Percentiles rank a stretch among this genome's conserved stretches.
phyloP scores from a whole-genome alignment of 2,797 vertebrate species.

The Coendou prehensilis region DNA sequence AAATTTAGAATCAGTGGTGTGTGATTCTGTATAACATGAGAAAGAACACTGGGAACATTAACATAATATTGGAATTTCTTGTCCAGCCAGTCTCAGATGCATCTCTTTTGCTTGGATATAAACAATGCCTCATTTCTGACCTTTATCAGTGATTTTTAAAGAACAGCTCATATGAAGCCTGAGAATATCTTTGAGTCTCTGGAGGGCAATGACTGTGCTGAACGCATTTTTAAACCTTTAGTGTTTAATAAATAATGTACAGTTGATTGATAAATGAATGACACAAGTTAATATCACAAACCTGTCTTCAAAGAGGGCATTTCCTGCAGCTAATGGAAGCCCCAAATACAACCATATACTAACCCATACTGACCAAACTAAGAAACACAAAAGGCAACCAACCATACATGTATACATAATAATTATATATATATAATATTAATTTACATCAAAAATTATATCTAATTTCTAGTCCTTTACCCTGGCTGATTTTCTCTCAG shows the following conservation, averaged over 20 bases:
- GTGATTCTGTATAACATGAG: background rate
- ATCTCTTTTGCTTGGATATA: constrained; percentile 28
- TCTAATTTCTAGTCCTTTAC: constrained; percentile 18
- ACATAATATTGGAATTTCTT: constrained; percentile 11
- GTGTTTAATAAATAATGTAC: constrained; percentile 41
- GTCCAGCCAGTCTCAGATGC: constrained; percentile 41
- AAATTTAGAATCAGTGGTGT: constrained; percentile 54
- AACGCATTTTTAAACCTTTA: constrained; percentile 1
- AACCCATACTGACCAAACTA: constrained; percentile 31
- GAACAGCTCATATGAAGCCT: constrained; percentile 7
- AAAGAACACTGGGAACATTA: constrained; percentile 36
- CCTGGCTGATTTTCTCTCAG: constrained; percentile 52
- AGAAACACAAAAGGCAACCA: constrained; percentile 36
- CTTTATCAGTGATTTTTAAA: constrained; percentile 14
- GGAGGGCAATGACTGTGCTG: background rate
- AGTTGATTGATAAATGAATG: constrained; percentile 53
- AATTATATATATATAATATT: constrained; percentile 1
- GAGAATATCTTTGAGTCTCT: background rate
- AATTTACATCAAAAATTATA: constrained; percentile 29
- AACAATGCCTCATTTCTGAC: constrained; percentile 60
- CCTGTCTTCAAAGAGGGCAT: constrained; percentile 57
- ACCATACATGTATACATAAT: background rate
- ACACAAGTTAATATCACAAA: constrained; percentile 56
- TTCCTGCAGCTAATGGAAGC: constrained; percentile 30
- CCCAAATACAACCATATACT: background rate